A percentile compares a stretch with the other conserved stretches of the same genome.
Conservation (phyloP, 2,888 invertebrate genomes). For the Galeruca laticollis region DNA sequence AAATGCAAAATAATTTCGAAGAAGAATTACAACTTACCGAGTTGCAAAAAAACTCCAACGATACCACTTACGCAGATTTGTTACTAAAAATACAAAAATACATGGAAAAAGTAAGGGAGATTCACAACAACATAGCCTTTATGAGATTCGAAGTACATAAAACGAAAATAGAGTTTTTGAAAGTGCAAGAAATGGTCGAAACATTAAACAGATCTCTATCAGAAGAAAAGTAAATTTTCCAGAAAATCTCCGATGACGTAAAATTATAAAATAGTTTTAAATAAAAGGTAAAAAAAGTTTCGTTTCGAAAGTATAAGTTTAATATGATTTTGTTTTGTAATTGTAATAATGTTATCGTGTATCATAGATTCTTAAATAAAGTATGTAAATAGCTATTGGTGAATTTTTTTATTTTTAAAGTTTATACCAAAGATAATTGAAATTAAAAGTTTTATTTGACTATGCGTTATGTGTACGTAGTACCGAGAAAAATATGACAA, state of each 20-base stretch:
- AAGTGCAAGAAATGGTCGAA: background rate
- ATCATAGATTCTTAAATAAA: too few relatives aligned
- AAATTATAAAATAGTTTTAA: too few relatives aligned
- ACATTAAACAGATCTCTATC: background rate
- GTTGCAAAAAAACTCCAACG: background rate
- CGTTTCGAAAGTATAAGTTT: too few relatives aligned
- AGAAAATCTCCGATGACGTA: background rate
- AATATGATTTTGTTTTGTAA: too few relatives aligned
- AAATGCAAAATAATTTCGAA: conserved; percentile 11
- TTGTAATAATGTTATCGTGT: too few relatives aligned
- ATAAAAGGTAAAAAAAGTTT: too few relatives aligned
- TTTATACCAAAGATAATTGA: too few relatives aligned
- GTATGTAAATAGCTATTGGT: too few relatives aligned
- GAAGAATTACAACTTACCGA: conserved; percentile 17
- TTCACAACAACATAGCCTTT: background rate
- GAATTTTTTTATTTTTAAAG: too few relatives aligned
- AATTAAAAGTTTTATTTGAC: too few relatives aligned
- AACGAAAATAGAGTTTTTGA: conserved; percentile 13
- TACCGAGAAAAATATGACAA: too few relatives aligned
- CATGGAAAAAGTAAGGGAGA: background rate
- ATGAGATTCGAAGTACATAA: conserved; percentile 13
- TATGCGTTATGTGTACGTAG: too few relatives aligned
- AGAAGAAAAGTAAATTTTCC: background rate
- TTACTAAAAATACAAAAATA: conserved; percentile 4
- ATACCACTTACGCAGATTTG: conserved; percentile 8